Conservation (phyloP, 2,113 vertebrate species). For the Epinephelus lanceolatus region DNA sequence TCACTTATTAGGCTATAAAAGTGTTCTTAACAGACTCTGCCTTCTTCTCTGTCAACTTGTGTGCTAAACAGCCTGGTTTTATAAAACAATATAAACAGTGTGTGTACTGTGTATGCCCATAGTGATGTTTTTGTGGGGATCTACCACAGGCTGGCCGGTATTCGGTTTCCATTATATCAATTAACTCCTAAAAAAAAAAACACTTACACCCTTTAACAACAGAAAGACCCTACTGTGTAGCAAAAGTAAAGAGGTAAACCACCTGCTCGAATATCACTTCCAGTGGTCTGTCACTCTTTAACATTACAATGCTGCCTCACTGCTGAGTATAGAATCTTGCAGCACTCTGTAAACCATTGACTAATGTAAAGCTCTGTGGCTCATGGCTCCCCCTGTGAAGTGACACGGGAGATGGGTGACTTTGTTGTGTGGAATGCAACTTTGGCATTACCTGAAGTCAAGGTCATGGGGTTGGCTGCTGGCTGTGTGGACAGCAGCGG, state of each 20-base stretch:
- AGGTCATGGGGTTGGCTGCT: conserved; percentile 18
- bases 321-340: neutral
- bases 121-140: neutral
- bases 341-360: conserved; percentile 35
- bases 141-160: too few species aligned
- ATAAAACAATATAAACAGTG: neutral
- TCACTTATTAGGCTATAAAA: too few species aligned
- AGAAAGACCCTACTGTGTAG: neutral
- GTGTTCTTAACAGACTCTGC: too few species aligned
- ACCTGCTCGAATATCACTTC: neutral
- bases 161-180: neutral
- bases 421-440: conserved; percentile 52
- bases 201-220: neutral
- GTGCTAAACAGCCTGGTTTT: too few species aligned
- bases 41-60: neutral
- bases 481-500: conserved; percentile 7
- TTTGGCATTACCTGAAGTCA: conserved; percentile 36
- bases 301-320: neutral
- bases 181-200: neutral
- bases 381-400: conserved; percentile 2
- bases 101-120: neutral
- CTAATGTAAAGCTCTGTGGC: conserved; percentile 2
- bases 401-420: conserved; percentile 52
- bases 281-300: neutral
- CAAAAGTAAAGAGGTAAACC: too few species aligned